Percentiles rank a stretch among this genome's conserved stretches.
These are phyloP conservation scores for Pogona vitticeps DNA, from an alignment of 2,113 vertebrate genomes.

Conservation along the genomic window DNA sequence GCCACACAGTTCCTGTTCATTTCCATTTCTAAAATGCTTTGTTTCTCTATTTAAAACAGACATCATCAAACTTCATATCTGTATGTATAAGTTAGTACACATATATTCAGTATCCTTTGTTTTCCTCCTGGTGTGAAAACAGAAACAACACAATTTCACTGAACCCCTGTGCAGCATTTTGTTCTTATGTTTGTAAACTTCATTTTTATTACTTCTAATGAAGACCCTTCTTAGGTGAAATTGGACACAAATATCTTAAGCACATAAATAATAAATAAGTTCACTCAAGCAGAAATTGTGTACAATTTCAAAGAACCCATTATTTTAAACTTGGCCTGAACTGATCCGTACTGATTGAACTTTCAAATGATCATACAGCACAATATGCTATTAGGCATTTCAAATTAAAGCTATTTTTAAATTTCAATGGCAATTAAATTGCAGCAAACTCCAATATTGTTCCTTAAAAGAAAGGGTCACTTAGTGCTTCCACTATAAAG, in stretches of 20 bases:
- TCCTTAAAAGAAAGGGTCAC: not conserved
- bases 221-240: not conserved
- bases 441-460: not conserved
- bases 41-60: too few species aligned
- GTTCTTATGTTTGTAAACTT: too few species aligned
- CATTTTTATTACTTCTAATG: not conserved
- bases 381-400: constrained; percentile 9
- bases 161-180: too few species aligned
- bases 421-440: constrained; percentile 1
- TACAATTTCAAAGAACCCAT: not conserved
- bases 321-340: not conserved
- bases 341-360: not conserved
- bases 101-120: too few species aligned
- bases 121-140: too few species aligned
- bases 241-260: not conserved
- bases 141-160: too few species aligned
- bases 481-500: constrained; percentile 14
- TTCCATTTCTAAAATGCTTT: too few species aligned
- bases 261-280: too few species aligned
- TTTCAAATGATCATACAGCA: constrained; percentile 12
- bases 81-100: too few species aligned
- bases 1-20: too few species aligned
- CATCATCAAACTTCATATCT: too few species aligned
- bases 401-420: not conserved
- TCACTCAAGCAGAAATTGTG: not conserved